Evolutionary conservation across 2,797 vertebrate genomes (phyloP).

Genomic region (Falco rusticolus): DNA sequence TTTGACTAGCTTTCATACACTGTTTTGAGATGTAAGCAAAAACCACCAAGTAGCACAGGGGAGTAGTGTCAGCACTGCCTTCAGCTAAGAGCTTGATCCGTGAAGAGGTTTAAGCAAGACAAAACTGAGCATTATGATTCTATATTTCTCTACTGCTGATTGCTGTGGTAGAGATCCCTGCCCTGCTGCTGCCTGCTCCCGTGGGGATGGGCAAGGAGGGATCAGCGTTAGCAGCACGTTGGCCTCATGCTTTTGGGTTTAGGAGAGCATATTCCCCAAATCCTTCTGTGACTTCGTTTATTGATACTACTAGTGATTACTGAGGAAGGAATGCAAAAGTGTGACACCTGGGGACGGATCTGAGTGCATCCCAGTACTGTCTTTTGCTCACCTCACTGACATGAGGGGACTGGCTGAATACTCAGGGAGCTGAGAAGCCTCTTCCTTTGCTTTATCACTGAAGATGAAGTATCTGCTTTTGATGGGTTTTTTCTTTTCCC

Average conservation of each 20-base stretch:
- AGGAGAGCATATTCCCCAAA: neutral
- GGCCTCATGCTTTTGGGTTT: neutral
- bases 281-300: neutral
- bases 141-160: neutral
- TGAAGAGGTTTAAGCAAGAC: neutral
- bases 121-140: neutral
- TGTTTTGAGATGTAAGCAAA: neutral
- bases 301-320: neutral
- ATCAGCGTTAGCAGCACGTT: neutral
- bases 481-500: neutral
- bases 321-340: neutral
- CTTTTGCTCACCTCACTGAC: neutral
- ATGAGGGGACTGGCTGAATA: neutral
- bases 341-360: neutral
- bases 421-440: neutral
- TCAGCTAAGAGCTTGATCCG: neutral
- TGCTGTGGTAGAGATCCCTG: neutral
- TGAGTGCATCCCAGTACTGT: no score
- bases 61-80: neutral
- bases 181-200: neutral
- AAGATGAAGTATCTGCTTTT: neutral
- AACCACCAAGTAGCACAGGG: neutral
- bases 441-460: neutral
- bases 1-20: neutral
- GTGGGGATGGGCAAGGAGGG: neutral